phyloP scores from a whole-genome alignment of 2,113 vertebrate species.

The Toxotes jaculatrix region DNA sequence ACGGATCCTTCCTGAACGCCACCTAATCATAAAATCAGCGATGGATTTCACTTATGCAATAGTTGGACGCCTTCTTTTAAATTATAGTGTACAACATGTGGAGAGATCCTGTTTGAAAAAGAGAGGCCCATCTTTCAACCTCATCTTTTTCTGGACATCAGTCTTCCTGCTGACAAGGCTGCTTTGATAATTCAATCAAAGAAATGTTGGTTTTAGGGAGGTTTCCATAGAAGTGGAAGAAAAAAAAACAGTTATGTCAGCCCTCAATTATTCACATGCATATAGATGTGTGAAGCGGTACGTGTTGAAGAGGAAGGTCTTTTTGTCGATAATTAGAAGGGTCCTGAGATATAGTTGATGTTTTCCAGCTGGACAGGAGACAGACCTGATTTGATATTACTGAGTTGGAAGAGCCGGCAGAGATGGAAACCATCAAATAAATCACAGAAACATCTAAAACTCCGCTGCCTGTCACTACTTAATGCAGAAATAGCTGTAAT shows the following conservation, averaged over 20 bases:
- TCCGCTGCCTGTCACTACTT: too few relatives aligned
- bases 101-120: slow-evolving; percentile 26
- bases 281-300: not conserved
- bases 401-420: too few relatives aligned
- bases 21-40: slow-evolving; percentile 34
- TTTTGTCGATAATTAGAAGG: slow-evolving; percentile 1
- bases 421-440: too few relatives aligned
- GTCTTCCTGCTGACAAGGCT: slow-evolving; percentile 23
- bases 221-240: slow-evolving; percentile 50
- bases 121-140: slow-evolving; percentile 26
- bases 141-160: not conserved
- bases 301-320: not conserved
- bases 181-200: slow-evolving; percentile 26
- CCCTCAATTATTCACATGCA: not conserved
- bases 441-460: too few relatives aligned
- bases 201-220: slow-evolving; percentile 2
- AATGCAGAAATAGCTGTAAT: too few relatives aligned
- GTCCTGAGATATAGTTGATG: not conserved
- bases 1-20: slow-evolving; percentile 30
- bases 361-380: slow-evolving; percentile 26
- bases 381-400: not conserved
- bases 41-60: slow-evolving; percentile 13
- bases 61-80: slow-evolving; percentile 54
- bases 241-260: slow-evolving; percentile 20
- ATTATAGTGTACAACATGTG: slow-evolving; percentile 50